Base-by-base conservation (phyloP, 1,140 invertebrate species). In the Drosophila orosa region DNA sequence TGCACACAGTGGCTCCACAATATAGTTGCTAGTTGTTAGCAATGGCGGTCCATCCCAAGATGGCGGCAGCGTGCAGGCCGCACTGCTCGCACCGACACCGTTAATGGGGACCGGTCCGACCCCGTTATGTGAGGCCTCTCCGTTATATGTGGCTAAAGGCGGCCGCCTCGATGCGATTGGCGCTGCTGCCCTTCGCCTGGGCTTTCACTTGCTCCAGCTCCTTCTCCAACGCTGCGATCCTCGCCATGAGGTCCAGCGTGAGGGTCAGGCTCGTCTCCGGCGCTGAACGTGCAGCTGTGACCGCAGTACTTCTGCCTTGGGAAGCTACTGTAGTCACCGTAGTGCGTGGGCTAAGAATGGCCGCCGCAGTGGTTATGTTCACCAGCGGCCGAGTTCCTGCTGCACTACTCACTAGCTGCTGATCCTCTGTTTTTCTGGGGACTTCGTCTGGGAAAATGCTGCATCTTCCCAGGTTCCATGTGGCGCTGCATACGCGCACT, bases 11-110 rank as follows among this genome's bases (percentile, higher is more conserved):
- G 33, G 13, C 33, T 13, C 33, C 12, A 6, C 33, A 15, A n/a
- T n/a, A n/a, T n/a, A n/a, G n/a, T 25, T 27, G 54, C 35, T 56
- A 17, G 10, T 40, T n/a, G 6, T 40, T 27, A 27, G 54, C 37
- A 57, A 57, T 29, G 24, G 35, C 19, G 22, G 37, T 56, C 35
- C n/a, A 27, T 10, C 29, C 55, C 37, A 57, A 54, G 19, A 24
- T 54, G 8, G 7, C 13, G 22, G 13, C 17, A 12, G 40, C 19
- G 42, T 44, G 40, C 12, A 22, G 40, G 5, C 12, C 19, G 19
- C 42, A 22, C 42, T 13, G 19, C 40, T 42, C 5, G n/a, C 25
- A 50, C 27, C n/a, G 3, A 19, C 47, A 50, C n/a, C 25, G 17
- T 1, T 29, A 50, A 6, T 10, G 13, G 27, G 25, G 5, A 12